Evolutionary conservation across 64 coral and sea anemone genomes (phyloP), one percentile per base, ranked within the genome.

Genomic region (Dendrophyllia cribrosa): DNA sequence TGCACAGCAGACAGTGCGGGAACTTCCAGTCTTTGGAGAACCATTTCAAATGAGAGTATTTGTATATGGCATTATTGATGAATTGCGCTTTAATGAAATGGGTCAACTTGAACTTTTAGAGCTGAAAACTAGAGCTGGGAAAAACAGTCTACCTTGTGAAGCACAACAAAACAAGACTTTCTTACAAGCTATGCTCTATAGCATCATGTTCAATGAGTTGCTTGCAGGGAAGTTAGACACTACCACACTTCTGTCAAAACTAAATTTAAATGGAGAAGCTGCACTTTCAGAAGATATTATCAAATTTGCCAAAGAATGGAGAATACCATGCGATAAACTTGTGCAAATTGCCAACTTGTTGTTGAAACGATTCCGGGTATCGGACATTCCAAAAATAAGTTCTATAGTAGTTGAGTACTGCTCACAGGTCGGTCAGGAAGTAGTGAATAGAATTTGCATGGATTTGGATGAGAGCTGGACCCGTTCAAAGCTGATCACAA

Each of bases 31-130:
- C 4, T 76, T 95, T 95, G 93, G 93, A 15, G 53, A 90, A 78
- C 93, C 93, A 20, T 95, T 90, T 60, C 76, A 58, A 11, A 76
- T 90, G 69, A 88, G 79, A 58, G 47, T 95, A 73, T 95, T 95
- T 61, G 75, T 95, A 25, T 62, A 95, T 43, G 93, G 93, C 23
- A 95, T 95, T 19, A 90, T 95, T 77, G 93, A 95, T 74, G 93
- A 95, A 78, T 24, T 90, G 5, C 49, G n/a, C 50, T 90, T 86
- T 22, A 95, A 90, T 55, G 78, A 89, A 74, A 90, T 66, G 17
- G 70, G 79, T 62, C 64, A 95, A 66, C 72, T 67, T 10, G 88
- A 90, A 88, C 58, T 95, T 50, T 76, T 90, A 74, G 93, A 95
- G 51, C 59, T 95, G 11, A 95, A 95, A 67, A 95, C 93, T 20